These are phyloP conservation scores for Bambusicola thoracicus DNA, from an alignment of 2,113 vertebrate species.

Conservation along the genomic window DNA sequence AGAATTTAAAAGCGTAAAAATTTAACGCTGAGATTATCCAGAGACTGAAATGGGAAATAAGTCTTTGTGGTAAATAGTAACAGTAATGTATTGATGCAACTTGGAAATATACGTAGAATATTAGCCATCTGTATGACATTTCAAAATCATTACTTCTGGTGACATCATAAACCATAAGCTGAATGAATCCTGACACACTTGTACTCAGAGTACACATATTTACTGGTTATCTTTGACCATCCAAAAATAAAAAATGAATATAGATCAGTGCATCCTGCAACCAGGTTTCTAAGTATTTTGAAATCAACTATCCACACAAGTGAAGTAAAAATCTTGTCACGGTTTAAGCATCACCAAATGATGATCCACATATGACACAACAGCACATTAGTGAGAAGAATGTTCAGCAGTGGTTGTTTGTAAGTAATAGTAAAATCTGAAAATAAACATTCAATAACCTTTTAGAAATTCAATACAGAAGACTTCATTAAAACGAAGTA, in stretches of 20 bases:
- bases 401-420: background rate
- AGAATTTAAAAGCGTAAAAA: background rate
- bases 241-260: background rate
- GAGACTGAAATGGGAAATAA: background rate
- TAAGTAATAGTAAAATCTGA: constrained; percentile 2
- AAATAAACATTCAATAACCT: background rate
- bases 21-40: background rate
- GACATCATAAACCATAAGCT: constrained; percentile 71
- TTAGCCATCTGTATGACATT: background rate
- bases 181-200: background rate
- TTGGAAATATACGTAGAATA: background rate
- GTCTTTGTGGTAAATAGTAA: background rate
- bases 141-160: constrained; percentile 51
- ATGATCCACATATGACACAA: background rate
- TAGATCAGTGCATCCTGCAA: background rate
- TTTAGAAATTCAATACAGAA: constrained; percentile 47
- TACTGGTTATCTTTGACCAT: background rate
- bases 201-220: background rate
- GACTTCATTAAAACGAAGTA: constrained; percentile 62
- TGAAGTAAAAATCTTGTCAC: background rate
- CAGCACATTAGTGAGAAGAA: background rate
- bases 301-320: background rate
- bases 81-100: background rate
- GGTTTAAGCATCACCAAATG: background rate
- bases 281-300: background rate